Conservation (phyloP, 2,888 invertebrate species). For the Cyrtodaria siliqua region DNA sequence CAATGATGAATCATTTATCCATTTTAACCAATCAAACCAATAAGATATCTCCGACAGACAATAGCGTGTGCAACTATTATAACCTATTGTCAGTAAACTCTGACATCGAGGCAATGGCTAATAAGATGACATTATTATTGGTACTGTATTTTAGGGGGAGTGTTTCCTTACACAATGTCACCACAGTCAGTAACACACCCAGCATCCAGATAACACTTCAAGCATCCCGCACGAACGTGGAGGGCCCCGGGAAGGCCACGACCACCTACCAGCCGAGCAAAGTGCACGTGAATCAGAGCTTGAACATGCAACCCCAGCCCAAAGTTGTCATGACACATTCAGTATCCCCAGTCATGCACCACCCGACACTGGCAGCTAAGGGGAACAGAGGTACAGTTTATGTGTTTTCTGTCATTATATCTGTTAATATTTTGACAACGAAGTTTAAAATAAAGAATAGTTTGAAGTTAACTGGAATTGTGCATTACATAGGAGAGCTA, state of each 20-base stretch:
- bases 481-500: too few relatives aligned
- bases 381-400: constrained; percentile 51
- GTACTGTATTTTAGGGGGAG: constrained; percentile 41
- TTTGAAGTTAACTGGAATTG: too few relatives aligned
- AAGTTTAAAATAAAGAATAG: too few relatives aligned
- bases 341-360: constrained; percentile 50
- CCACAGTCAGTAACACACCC: constrained; percentile 46
- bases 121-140: too few relatives aligned
- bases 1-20: too few relatives aligned
- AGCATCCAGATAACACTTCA: constrained; percentile 73
- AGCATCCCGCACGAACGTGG: constrained; percentile 44
- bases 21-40: too few relatives aligned
- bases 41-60: too few relatives aligned
- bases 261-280: constrained; percentile 49
- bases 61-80: too few relatives aligned
- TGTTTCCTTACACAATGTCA: constrained; percentile 50
- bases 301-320: constrained; percentile 54
- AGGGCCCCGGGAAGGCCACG: constrained; percentile 47
- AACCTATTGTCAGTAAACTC: too few relatives aligned
- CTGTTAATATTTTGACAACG: too few relatives aligned
- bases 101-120: too few relatives aligned
- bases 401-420: too few relatives aligned
- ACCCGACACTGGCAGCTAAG: constrained; percentile 56
- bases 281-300: constrained; percentile 42
- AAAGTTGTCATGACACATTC: constrained; percentile 55